Conservation (phyloP, 2,888 invertebrate species). For the Pegoplata infirma region DNA sequence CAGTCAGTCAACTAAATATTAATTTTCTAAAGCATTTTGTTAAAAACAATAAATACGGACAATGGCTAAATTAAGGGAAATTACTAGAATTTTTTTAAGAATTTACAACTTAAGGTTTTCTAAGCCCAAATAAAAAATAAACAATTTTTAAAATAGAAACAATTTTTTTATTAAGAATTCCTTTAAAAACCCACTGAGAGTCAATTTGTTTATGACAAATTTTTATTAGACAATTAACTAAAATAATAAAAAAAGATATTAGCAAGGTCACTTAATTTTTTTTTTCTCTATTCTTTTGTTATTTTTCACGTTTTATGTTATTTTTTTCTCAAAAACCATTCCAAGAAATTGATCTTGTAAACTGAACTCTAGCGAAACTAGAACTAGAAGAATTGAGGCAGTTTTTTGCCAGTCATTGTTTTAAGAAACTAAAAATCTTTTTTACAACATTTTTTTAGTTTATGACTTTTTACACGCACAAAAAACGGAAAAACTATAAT, state of each 20-base stretch:
- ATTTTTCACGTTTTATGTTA: neutral
- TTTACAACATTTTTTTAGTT: slow-evolving; percentile 45
- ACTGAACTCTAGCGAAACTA: slow-evolving; percentile 61
- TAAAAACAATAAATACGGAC: slow-evolving; percentile 3
- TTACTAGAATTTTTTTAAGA: neutral
- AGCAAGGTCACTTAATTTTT: slow-evolving; percentile 46
- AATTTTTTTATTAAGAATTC: slow-evolving; percentile 49
- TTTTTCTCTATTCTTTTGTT: neutral
- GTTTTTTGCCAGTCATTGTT: slow-evolving; percentile 51
- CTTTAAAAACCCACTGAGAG: slow-evolving; percentile 57
- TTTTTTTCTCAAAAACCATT: slow-evolving; percentile 18
- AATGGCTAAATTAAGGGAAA: neutral
- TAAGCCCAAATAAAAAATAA: neutral
- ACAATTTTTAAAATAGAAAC: too few relatives aligned
- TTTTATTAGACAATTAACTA: slow-evolving; percentile 14
- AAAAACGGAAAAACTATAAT: slow-evolving; percentile 59
- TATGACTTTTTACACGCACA: slow-evolving; percentile 18
- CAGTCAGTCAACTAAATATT: slow-evolving; percentile 53
- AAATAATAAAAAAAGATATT: slow-evolving; percentile 38
- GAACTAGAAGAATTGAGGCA: slow-evolving; percentile 60
- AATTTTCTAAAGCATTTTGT: slow-evolving; percentile 50
- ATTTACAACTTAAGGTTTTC: slow-evolving; percentile 5
- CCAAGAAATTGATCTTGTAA: slow-evolving; percentile 59
- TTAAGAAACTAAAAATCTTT: slow-evolving; percentile 7
- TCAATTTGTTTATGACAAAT: slow-evolving; percentile 53